Conservation (phyloP, 1,140 invertebrate species). For the Zaprionus inermis region DNA sequence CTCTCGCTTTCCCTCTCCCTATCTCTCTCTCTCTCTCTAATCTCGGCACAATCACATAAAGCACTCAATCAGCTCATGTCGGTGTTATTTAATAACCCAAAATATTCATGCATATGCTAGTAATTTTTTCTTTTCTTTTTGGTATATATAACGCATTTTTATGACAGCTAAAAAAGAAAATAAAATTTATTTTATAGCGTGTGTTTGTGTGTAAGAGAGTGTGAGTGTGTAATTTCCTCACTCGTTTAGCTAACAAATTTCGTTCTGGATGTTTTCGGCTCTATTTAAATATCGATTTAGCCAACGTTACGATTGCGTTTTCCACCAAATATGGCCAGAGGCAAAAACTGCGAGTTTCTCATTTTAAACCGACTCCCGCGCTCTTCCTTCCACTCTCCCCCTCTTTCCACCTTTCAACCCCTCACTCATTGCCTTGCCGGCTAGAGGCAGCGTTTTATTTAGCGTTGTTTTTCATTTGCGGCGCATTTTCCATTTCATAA, state of each 20-base stretch:
- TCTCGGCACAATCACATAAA: slow-evolving; percentile 1
- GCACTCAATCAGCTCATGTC: slow-evolving; percentile 1
- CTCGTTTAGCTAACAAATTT: slow-evolving; percentile 18
- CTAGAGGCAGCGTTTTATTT: slow-evolving; percentile 41
- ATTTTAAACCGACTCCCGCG: slow-evolving; percentile 6
- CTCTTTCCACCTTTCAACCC: neutral
- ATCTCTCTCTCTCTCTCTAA: neutral
- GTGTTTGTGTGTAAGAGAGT: neutral
- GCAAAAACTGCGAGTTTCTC: slow-evolving; percentile 20
- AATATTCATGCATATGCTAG: slow-evolving; percentile 1
- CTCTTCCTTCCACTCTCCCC: neutral
- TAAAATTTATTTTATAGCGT: neutral
- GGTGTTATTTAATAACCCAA: neutral
- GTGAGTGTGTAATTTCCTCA: slow-evolving; percentile 26
- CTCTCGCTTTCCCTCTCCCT: neutral
- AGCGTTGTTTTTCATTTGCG: slow-evolving; percentile 68
- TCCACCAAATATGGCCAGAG: slow-evolving; percentile 17
- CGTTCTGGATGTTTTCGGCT: slow-evolving; percentile 9
- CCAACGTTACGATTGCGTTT: slow-evolving; percentile 21
- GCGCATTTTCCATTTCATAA: slow-evolving; percentile 81
- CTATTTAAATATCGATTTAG: slow-evolving; percentile 53
- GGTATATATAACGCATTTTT: neutral
- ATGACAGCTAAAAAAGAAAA: slow-evolving; percentile 12
- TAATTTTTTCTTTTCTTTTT: neutral
- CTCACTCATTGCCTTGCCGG: neutral